Evolutionary conservation across 2,797 vertebrate species (phyloP).

Genomic region (Ibycter americanus): DNA sequence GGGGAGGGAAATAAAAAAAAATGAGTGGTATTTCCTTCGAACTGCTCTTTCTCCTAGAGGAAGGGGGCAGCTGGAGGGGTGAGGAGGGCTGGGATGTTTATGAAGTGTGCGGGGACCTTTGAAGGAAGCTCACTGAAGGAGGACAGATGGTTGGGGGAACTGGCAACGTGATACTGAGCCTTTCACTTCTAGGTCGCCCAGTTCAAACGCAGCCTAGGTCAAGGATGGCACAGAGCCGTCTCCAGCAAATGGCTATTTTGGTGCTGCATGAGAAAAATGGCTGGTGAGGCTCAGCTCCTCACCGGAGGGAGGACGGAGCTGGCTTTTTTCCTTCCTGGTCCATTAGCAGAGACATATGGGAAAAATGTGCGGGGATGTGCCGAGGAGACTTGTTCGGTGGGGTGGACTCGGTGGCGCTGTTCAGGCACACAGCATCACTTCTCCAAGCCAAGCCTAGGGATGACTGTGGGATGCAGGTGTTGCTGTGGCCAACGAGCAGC

Average conservation of each 20-base stretch:
- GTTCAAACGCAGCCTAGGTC: constrained; percentile 49
- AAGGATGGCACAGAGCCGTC: constrained; percentile 38
- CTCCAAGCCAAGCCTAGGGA: not conserved
- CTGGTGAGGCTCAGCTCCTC: not conserved
- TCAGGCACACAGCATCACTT: not conserved
- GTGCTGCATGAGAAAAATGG: constrained; percentile 5
- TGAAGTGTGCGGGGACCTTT: constrained; percentile 50
- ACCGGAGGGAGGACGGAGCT: fast-evolving
- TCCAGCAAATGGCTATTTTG: not conserved
- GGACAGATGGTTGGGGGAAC: constrained; percentile 50
- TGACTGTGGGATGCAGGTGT: fast-evolving
- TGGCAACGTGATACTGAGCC: constrained; percentile 16
- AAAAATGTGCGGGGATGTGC: fast-evolving
- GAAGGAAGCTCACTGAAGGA: constrained; percentile 61
- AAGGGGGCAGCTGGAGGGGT: constrained; percentile 58
- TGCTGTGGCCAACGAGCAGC: not conserved
- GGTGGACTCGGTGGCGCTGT: fast-evolving
- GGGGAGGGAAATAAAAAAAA: not conserved
- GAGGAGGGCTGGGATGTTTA: constrained; percentile 58
- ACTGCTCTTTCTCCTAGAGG: constrained; percentile 33
- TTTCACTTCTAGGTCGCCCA: constrained; percentile 29
- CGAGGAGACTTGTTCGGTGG: fast-evolving
- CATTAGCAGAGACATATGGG: fast-evolving
- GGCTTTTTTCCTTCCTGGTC: not conserved
- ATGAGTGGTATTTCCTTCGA: constrained; percentile 47